Conservation (phyloP, 2,888 invertebrate species). For the Calephelis perditalis region DNA sequence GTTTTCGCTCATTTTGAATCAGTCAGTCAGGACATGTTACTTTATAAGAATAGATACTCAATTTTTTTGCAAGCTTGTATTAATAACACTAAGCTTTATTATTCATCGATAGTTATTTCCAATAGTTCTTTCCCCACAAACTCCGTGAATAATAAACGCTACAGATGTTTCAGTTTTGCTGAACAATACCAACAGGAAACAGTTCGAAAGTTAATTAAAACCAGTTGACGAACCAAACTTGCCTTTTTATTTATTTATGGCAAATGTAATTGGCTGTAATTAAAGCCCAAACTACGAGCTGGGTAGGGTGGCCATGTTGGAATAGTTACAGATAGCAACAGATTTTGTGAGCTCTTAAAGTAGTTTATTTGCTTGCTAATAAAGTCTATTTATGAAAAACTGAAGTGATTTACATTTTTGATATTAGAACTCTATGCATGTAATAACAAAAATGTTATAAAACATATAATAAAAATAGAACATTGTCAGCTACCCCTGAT, state of each 20-base stretch:
- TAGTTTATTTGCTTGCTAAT: no score
- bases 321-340: neutral
- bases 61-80: no score
- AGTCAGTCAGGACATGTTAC: no score
- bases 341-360: no score
- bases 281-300: slow-evolving; percentile 3
- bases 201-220: slow-evolving; percentile 12
- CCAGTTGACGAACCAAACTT: slow-evolving; percentile 10
- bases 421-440: no score
- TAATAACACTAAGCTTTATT: neutral
- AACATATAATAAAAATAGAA: no score
- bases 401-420: no score
- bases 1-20: no score
- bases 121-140: neutral
- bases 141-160: neutral
- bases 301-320: neutral
- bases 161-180: slow-evolving; percentile 7
- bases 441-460: no score
- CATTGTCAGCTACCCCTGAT: no score
- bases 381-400: no score
- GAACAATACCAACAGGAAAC: slow-evolving; percentile 3
- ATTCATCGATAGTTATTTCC: neutral
- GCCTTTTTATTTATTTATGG: slow-evolving; percentile 11
- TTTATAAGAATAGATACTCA: no score
- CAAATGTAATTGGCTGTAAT: slow-evolving; percentile 12